These are phyloP conservation scores for Lophotriccus pileatus DNA, from an alignment of 2,797 vertebrate species.

Conservation along the genomic window DNA sequence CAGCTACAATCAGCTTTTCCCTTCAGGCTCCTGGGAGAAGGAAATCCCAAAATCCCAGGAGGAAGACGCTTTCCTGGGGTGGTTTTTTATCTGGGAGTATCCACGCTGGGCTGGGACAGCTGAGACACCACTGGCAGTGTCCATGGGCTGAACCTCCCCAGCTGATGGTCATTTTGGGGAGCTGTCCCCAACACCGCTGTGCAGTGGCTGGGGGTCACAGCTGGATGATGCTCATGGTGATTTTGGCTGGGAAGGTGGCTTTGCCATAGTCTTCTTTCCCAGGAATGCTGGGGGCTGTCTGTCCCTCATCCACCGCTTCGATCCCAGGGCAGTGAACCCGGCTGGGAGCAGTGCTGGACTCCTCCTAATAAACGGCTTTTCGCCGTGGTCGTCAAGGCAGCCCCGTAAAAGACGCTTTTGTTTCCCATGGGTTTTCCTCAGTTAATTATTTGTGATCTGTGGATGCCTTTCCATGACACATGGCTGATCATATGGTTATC, in stretches of 20 bases:
- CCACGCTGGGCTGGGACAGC: neutral
- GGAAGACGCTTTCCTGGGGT: neutral
- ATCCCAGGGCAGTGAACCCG: neutral
- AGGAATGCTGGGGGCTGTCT: neutral
- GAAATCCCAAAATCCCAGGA: neutral
- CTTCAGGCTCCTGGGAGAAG: neutral
- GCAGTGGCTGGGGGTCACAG: rapidly evolving
- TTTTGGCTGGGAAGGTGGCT: neutral
- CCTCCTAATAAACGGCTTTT: conserved; percentile 45
- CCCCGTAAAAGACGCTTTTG: conserved; percentile 68
- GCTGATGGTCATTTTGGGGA: neutral
- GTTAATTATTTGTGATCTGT: conserved; percentile 79
- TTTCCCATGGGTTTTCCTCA: conserved; percentile 66
- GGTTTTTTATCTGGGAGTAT: neutral
- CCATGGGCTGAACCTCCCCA: rapidly evolving
- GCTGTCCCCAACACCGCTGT: rapidly evolving
- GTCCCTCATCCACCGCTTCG: rapidly evolving
- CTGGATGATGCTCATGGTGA: neutral
- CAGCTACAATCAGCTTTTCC: neutral
- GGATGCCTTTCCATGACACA: conserved; percentile 69
- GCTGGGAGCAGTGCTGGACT: neutral
- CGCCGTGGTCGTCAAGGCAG: neutral
- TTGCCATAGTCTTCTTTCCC: neutral
- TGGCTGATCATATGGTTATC: conserved; percentile 59
- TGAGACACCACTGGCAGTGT: rapidly evolving